A percentile compares a stretch with the other conserved stretches of the same genome.
These are phyloP conservation scores for Heliothis virescens DNA, from an alignment of 1,140 invertebrate genomes.

Conservation along the genomic window DNA sequence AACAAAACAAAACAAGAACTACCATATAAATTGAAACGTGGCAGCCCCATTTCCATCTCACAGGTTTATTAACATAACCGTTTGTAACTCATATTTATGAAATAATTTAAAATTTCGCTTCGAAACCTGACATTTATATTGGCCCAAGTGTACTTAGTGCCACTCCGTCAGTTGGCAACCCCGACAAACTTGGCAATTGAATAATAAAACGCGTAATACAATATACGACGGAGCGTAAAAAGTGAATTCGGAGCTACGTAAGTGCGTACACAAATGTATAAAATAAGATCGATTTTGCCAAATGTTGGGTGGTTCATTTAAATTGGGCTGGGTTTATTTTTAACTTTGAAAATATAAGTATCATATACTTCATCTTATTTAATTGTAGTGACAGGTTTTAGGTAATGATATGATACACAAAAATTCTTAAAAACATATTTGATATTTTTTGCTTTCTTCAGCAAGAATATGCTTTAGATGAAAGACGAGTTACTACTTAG, in stretches of 20 bases:
- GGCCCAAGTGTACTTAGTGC: constrained; percentile 13
- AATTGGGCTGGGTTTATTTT: background rate
- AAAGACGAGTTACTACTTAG: too few species aligned
- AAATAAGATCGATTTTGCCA: constrained; percentile 6
- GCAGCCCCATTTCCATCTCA: constrained; percentile 18
- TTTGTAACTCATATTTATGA: constrained; percentile 28
- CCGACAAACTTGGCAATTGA: constrained; percentile 33
- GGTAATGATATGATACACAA: too few species aligned
- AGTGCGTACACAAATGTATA: constrained; percentile 21
- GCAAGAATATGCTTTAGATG: too few species aligned
- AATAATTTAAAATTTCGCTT: constrained; percentile 26
- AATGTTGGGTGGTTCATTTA: background rate
- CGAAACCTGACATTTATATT: constrained; percentile 8
- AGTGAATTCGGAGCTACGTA: constrained; percentile 10
- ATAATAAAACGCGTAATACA: constrained; percentile 39
- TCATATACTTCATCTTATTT: too few species aligned
- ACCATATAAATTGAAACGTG: constrained; percentile 4
- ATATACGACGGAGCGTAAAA: constrained; percentile 21
- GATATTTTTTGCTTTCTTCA: too few species aligned
- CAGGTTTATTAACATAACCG: background rate
- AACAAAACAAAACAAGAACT: constrained; percentile 12
- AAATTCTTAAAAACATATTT: too few species aligned
- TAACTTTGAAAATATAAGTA: too few species aligned
- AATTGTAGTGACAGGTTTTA: too few species aligned
- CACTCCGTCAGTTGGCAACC: constrained; percentile 33